Base-by-base conservation (phyloP, 2,113 vertebrate species). In the Spheniscus mendiculus region DNA sequence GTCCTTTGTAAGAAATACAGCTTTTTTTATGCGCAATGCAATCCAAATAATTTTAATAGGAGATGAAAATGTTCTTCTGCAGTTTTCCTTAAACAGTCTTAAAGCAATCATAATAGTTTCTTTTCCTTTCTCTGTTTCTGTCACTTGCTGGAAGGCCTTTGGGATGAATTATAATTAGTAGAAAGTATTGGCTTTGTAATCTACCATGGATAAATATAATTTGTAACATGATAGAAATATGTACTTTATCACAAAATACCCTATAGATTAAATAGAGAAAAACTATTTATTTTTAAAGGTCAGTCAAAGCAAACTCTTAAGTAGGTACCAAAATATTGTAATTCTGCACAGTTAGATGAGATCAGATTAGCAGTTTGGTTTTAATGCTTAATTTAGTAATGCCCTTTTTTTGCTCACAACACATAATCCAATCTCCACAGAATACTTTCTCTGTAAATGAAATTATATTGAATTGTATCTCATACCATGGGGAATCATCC, bases 321-420 rank as follows among this genome's bases (percentile, higher is more conserved):
- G 56, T 77, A 91, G 83, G 59, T 86, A 93, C 84, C 91, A 89
- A 90, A 80, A 67, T 82, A 71, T 2, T 89, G 50, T 63, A 63
- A 70, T 91, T 94, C 42, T 90, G 76, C 45, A 58, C 62, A 74
- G 59, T n/a, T 71, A 59, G 56, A 42, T 77, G 62, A 94, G 87
- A 38, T 97, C 80, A 87, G 89, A 87, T 77, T 61, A 96, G 38
- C 62, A 80, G 82, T 55, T 93, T 92, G 82, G 42, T 88, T 92
- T 79, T 96, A 94, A 69, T 95, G 78, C 62, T 93, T 91, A 82
- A 96, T 79, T 90, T 95, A 63, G 52, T 69, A 79, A 89, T 76
- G 67, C 32, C 40, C 12, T 38, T 83, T 73, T 92, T 88, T 76
- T 89, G 11, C 47, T 90, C 91, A 61, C 63, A 77, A 59, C 66